These are phyloP conservation scores for Drosophila merina DNA, from an alignment of 2,888 invertebrate genomes.

Conservation along the genomic window DNA sequence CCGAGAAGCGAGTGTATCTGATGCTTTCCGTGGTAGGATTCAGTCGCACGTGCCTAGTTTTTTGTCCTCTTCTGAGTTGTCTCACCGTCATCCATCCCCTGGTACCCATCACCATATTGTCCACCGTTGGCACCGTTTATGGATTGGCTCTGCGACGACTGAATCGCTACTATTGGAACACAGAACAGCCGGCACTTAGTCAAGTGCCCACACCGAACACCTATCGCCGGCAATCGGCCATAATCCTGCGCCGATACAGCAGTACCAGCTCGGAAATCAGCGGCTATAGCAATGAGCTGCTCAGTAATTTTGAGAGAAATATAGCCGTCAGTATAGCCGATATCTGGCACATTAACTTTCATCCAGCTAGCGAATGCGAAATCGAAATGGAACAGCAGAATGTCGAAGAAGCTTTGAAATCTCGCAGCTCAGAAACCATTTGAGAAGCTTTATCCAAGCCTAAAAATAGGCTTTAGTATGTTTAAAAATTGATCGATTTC, in stretches of 20 bases:
- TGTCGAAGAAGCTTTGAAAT: constrained; percentile 19
- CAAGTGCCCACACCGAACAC: constrained; percentile 80
- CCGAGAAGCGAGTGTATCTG: constrained; percentile 71
- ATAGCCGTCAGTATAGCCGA: constrained; percentile 78
- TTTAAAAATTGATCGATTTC: not conserved
- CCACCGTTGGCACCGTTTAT: constrained; percentile 78
- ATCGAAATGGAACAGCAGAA: constrained; percentile 31
- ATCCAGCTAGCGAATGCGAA: constrained; percentile 60
- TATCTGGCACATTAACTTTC: constrained; percentile 74
- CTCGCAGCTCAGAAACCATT: constrained; percentile 57
- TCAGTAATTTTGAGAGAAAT: constrained; percentile 60
- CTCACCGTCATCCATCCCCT: constrained; percentile 76
- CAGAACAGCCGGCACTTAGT: constrained; percentile 70
- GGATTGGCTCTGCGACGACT: constrained; percentile 79
- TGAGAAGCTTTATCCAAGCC: constrained; percentile 34
- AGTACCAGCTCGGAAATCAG: constrained; percentile 70
- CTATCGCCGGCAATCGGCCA: constrained; percentile 75
- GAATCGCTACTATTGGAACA: constrained; percentile 80
- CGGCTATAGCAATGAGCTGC: constrained; percentile 51
- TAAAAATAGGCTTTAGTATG: constrained; percentile 45
- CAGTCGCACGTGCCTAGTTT: constrained; percentile 78
- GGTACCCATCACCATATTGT: constrained; percentile 80
- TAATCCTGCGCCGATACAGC: constrained; percentile 71
- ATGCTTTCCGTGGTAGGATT: constrained; percentile 80
- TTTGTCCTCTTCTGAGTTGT: constrained; percentile 78